Evolutionary conservation across 2,888 invertebrate species (phyloP), one percentile per base, ranked within the genome.

Genomic region (Neoitamus cyanurus): DNA sequence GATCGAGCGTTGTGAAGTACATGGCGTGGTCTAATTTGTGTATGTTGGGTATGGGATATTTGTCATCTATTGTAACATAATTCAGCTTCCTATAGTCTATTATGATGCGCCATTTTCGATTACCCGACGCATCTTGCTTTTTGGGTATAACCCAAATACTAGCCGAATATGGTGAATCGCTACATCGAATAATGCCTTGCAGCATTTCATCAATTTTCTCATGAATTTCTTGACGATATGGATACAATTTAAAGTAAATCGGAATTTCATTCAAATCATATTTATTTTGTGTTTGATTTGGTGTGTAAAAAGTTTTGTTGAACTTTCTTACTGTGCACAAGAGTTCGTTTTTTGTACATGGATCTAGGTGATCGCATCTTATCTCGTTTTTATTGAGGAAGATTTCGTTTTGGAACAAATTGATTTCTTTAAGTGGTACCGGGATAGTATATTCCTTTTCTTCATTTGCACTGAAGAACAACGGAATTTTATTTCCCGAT

Each of bases 1-100:
- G 83, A 84, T 89, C 89, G 11, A 89, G 82, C 0, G 87, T 87
- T 1, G 88, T 87, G 83, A 89, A 89, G 84, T 88, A 89, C 37
- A 86, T 84, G 13, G 87, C n/a, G n/a, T n/a, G n/a, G n/a, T n/a
- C n/a, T n/a, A n/a, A n/a, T n/a, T n/a, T n/a, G n/a, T n/a, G n/a
- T n/a, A n/a, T n/a, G n/a, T 88, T 87, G 0, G 88, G 87, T 15
- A 87, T 58, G 1, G 87, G 87, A 28, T 86, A 87, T 83, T 70
- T 77, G 30, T 87, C 58, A 30, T 58, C 34, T 7, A 48, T 70
- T 20, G 83, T 42, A 28, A 83, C 46, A 7, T 83, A 36, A 77
- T 84, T 86, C n/a, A 13, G 78, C n/a, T 84, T 85, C 20, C 69
- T 31, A 37, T 85, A 82, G 69, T 84, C 82, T n/a, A 83, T 20